Evolutionary conservation across 2,888 invertebrate species (phyloP).

Genomic region (Spodoptera littoralis): DNA sequence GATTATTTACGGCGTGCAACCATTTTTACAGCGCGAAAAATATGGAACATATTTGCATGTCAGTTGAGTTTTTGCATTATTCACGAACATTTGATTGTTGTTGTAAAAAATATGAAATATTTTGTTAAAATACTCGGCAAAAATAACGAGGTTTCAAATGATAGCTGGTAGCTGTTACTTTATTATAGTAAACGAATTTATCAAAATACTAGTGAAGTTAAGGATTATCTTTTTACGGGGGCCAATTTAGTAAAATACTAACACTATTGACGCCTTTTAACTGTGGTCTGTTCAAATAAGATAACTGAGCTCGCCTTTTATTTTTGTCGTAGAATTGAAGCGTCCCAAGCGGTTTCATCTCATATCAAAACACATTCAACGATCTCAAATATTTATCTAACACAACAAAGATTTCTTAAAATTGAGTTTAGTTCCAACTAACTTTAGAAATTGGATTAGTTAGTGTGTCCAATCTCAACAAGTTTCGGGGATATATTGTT

Average conservation of each 20-base stretch:
- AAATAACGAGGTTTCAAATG: neutral
- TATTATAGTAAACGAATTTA: neutral
- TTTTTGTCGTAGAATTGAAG: slow-evolving; percentile 9
- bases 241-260: slow-evolving; percentile 28
- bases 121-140: slow-evolving; percentile 2
- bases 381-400: slow-evolving; percentile 19
- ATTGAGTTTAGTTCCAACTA: slow-evolving; percentile 6
- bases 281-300: slow-evolving; percentile 62
- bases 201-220: no score
- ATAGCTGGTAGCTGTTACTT: neutral
- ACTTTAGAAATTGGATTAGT: slow-evolving; percentile 35
- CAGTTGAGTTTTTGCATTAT: slow-evolving; percentile 27
- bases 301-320: slow-evolving; percentile 55
- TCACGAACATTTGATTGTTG: slow-evolving; percentile 23
- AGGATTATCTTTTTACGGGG: neutral
- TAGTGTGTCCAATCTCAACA: slow-evolving; percentile 9
- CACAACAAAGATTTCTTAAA: slow-evolving; percentile 23
- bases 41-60: slow-evolving; percentile 33
- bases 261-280: slow-evolving; percentile 17
- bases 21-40: slow-evolving; percentile 12
- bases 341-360: slow-evolving; percentile 2
- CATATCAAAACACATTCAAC: slow-evolving; percentile 25
- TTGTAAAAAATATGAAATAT: slow-evolving; percentile 7
- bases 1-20: slow-evolving; percentile 21
- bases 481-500: slow-evolving; percentile 24